Percentiles rank a stretch among this genome's conserved stretches.
phyloP scores from a whole-genome alignment of 2,797 vertebrate species.

The Pangasius mekongensis region DNA sequence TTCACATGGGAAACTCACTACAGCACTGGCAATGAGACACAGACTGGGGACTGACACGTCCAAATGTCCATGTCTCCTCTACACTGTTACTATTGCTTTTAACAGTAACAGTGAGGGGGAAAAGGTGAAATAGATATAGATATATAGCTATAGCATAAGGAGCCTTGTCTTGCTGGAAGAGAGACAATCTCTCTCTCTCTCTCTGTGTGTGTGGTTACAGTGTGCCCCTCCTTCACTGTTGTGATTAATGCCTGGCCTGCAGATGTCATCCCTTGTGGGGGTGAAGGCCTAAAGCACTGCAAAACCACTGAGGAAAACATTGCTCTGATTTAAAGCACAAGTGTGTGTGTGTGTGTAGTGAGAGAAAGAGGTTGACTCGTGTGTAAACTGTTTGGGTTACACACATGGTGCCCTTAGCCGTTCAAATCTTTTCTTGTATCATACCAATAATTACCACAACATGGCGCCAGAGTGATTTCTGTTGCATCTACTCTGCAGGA shows the following conservation, averaged over 20 bases:
- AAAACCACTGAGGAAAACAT: constrained; percentile 52
- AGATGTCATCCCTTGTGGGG: constrained; percentile 54
- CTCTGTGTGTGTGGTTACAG: constrained; percentile 1
- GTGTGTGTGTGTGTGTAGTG: constrained; percentile 4
- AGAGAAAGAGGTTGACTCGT: not conserved
- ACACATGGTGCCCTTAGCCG: constrained; percentile 66
- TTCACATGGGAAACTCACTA: not conserved
- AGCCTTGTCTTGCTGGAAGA: not conserved
- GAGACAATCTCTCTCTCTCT: not conserved
- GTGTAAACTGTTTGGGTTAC: constrained; percentile 12
- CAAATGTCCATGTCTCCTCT: not conserved
- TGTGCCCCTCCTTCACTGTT: constrained; percentile 31
- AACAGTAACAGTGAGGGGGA: not conserved
- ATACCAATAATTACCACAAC: constrained; percentile 49
- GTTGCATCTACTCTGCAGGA: not conserved
- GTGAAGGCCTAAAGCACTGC: constrained; percentile 46
- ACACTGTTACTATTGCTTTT: not conserved
- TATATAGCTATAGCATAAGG: not conserved
- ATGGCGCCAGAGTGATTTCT: constrained; percentile 49
- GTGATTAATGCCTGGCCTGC: constrained; percentile 55
- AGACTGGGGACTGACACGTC: not conserved
- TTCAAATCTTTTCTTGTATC: constrained; percentile 2
- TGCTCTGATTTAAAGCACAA: constrained; percentile 28
- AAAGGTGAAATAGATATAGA: not conserved
- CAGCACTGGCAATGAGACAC: not conserved